phyloP scores from a whole-genome alignment of 1,140 invertebrate species.

The Drosophila orena region DNA sequence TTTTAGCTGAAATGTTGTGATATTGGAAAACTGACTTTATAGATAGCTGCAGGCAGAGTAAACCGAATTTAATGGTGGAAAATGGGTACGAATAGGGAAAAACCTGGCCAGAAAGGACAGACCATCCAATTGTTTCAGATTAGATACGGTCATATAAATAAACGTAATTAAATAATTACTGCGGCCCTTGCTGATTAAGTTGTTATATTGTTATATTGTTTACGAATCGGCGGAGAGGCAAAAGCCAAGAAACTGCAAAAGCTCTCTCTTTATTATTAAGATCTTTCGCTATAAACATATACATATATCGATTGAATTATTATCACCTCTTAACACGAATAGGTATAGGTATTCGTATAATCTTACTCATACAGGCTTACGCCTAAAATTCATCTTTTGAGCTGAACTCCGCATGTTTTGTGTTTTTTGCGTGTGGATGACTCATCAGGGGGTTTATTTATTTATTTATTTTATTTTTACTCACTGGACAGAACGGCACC shows the following conservation, averaged over 20 bases:
- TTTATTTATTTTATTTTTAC: no score
- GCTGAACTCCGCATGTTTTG: constrained; percentile 3
- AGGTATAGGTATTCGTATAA: background rate
- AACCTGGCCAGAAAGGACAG: background rate
- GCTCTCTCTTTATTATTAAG: background rate
- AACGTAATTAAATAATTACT: constrained; percentile 53
- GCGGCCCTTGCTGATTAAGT: constrained; percentile 21
- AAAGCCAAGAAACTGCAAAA: constrained; percentile 8
- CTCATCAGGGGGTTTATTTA: constrained; percentile 29
- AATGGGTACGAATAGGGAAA: background rate
- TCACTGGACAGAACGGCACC: constrained; percentile 74
- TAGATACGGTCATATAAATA: constrained; percentile 11
- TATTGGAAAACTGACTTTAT: background rate
- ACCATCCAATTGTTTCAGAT: background rate
- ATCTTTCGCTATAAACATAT: background rate
- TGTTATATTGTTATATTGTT: constrained; percentile 54
- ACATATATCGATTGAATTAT: background rate
- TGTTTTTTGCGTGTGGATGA: constrained; percentile 16
- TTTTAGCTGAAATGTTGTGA: background rate
- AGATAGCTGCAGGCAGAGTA: background rate
- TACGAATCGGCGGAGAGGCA: constrained; percentile 41
- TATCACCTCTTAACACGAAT: constrained; percentile 9
- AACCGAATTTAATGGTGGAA: background rate
- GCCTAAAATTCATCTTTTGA: background rate
- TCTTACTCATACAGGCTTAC: constrained; percentile 1